A percentile compares a stretch with the other conserved stretches of the same genome.
These are phyloP conservation scores for Pontoporia blainvillei DNA, from an alignment of 2,113 vertebrate species.

Conservation along the genomic window DNA sequence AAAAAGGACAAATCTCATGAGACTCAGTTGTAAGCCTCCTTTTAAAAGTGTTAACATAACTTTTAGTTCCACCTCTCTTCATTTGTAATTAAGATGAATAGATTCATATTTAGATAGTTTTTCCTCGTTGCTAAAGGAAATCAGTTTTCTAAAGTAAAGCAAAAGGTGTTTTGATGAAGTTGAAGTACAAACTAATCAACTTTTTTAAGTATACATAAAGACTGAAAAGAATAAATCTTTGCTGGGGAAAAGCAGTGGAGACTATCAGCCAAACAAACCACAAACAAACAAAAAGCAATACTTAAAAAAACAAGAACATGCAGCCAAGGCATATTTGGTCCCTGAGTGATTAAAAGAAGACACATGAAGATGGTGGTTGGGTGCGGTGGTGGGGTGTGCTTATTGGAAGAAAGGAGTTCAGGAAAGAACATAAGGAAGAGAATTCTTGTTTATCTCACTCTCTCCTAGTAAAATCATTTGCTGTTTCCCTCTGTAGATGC, in stretches of 20 bases:
- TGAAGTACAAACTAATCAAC: neutral
- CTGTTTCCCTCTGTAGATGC: neutral
- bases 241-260: neutral
- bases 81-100: slow-evolving; percentile 10
- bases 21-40: neutral
- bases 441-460: neutral
- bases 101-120: neutral
- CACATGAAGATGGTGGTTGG: accelerated
- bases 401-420: neutral
- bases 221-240: neutral
- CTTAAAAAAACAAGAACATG: neutral
- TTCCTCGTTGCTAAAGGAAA: neutral
- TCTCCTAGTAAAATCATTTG: neutral
- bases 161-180: neutral
- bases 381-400: too few relatives aligned
- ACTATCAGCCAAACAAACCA: neutral
- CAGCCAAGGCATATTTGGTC: neutral
- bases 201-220: neutral
- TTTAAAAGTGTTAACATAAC: slow-evolving; percentile 12
- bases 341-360: neutral
- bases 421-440: neutral
- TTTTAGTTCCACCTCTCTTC: neutral
- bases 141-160: neutral
- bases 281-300: neutral
- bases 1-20: neutral